Evolutionary conservation across 2,888 invertebrate genomes (phyloP), one percentile per base, ranked within the genome.

Genomic region (Allygus modestus): DNA sequence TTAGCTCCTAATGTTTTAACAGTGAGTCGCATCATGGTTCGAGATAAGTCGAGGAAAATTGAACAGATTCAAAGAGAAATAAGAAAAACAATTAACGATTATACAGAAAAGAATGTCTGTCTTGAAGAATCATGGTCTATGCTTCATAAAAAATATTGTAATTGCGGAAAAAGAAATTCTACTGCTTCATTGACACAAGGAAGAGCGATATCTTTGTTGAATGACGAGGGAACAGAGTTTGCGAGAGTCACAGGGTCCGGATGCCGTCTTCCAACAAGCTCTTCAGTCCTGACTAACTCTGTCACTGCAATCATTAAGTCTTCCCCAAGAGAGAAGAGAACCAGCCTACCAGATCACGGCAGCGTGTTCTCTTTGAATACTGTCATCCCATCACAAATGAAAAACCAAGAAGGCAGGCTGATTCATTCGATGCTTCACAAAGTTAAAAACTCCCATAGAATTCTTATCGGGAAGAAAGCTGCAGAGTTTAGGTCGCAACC

Each of bases 381-480:
- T 5, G 1, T 12, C 5, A 11, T 23, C 12, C 28, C 75, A 0
- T 28, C 43, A 20, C 0, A 20, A 11, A 17, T 79, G 37, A 79
- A 58, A 58, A 79, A 79, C 23, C 51, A 79, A 54, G 51, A 79
- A n/a, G n/a, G 9, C 9, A 31, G n/a, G 20, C 20, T 79, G 1
- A 51, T 79, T 23, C 26, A 28, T n/a, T 83, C 83, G 0, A 20
- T 83, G 23, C 41, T 83, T 23, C 46, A 83, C 46, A 83, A 83
- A 75, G 75, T 83, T 0, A 83, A 61, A 20, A 54, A 83, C 26
- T 37, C 58, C 0, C 73, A 83, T 11, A 83, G 83, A 41, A 73
- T 83, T 20, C 54, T 83, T 58, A 75, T 83, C n/a, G 83, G 83
- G 41, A 83, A 83, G 26, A 51, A 58, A 75, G 75, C 83, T 12